A percentile compares a stretch with the other conserved stretches of the same genome.
Conservation (phyloP, 2,113 vertebrate species). For the Callithrix jacchus region DNA sequence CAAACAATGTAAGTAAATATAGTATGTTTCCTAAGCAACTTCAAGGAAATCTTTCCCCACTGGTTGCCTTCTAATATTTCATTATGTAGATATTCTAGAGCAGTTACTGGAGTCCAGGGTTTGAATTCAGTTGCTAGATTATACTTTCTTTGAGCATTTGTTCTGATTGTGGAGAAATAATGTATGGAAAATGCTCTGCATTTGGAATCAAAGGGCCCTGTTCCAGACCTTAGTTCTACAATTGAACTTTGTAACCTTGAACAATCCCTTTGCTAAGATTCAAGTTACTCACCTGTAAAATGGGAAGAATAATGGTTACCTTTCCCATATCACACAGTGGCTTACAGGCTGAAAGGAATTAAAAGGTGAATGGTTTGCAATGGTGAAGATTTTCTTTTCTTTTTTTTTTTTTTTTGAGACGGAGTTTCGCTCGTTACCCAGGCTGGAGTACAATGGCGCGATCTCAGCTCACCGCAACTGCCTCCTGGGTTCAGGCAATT, state of each 20-base stretch:
- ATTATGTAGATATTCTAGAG: not conserved
- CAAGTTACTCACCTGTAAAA: not conserved
- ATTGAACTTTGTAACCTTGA: not conserved
- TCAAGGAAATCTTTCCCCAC: not conserved
- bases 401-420: too few relatives aligned
- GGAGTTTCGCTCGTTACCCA: too few relatives aligned
- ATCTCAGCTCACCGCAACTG: too few relatives aligned
- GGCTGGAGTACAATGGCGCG: too few relatives aligned
- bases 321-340: not conserved
- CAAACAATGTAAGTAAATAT: not conserved
- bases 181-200: not conserved
- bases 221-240: not conserved
- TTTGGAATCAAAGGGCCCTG: not conserved
- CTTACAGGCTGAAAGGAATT: not conserved
- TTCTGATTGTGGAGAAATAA: not conserved
- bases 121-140: not conserved
- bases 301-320: not conserved
- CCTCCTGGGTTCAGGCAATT: too few relatives aligned
- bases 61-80: fast-evolving
- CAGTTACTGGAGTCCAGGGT: not conserved
- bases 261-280: not conserved
- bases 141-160: not conserved
- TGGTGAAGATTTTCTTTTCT: not conserved
- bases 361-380: not conserved
- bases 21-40: not conserved